These are phyloP conservation scores for Megaceryle torquata DNA, from an alignment of 2,113 vertebrate species.

Conservation along the genomic window DNA sequence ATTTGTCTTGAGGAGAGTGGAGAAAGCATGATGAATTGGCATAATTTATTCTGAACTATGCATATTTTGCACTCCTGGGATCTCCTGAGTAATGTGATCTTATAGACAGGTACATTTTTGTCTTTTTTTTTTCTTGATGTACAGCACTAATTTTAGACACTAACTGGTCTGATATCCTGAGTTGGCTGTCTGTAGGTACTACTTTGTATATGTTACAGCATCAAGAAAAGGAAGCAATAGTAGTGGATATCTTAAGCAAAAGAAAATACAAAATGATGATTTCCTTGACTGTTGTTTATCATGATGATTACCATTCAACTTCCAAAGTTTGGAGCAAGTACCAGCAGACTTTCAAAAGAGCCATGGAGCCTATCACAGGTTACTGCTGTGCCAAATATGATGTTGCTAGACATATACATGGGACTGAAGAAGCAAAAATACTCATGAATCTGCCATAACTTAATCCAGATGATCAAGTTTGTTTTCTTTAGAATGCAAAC, in stretches of 20 bases:
- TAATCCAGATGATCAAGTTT: constrained; percentile 71
- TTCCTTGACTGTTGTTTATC: neutral
- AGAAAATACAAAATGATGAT: neutral
- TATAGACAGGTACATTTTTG: neutral
- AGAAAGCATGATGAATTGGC: neutral
- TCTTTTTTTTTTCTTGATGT: neutral
- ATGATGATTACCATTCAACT: neutral
- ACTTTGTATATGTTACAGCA: neutral
- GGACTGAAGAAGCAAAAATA: constrained; percentile 56
- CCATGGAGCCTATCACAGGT: neutral
- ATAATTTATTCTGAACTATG: neutral
- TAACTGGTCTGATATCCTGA: neutral
- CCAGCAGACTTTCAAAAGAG: constrained; percentile 12
- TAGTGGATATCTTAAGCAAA: neutral
- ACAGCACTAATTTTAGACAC: neutral
- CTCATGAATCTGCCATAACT: constrained; percentile 41
- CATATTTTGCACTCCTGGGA: neutral
- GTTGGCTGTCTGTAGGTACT: neutral
- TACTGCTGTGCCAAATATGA: constrained; percentile 27
- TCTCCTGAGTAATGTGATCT: neutral
- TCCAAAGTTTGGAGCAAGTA: neutral
- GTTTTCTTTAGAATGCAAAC: constrained; percentile 66
- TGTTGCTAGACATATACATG: constrained; percentile 8
- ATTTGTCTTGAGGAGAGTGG: neutral
- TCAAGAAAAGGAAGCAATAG: neutral